Base-by-base conservation (phyloP, 2,888 invertebrate species). In the Podotricha telesiphe region DNA sequence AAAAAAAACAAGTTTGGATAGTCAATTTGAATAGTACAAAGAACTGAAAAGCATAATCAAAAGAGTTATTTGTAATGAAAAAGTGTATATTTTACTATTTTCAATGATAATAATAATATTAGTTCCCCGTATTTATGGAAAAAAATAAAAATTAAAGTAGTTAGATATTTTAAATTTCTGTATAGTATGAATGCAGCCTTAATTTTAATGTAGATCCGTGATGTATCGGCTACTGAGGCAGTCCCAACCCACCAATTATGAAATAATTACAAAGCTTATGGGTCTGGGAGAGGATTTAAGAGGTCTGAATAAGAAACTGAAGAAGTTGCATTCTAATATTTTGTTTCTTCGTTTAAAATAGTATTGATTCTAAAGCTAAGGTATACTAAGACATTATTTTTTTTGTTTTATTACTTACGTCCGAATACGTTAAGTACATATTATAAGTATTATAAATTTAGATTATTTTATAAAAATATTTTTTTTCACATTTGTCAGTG, bases 211-310 rank as follows among this genome's bases (percentile, higher is more conserved):
- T 74, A 74, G 67, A 71, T 70, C 79, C 81, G 89, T 89, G 90
- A 91, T 88, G 87, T 88, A 89, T 89, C 84, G 82, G 89, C 88
- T 88, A 86, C 87, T 76, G 82, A 81, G 79, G 78, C 78, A 71
- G 79, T 69, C 56, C 71, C 78, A 70, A 82, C 87, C 89, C 81
- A 87, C 89, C 89, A 86, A 89, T 91, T 89, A 90, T 85, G 81
- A 84, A 84, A 88, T 91, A 91, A 91, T 91, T 90, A 91, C 84
- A 84, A 86, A 83, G 76, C 82, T 81, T 81, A 81, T 79, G 80
- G 79, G 74, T 79, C 75, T 69, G 74, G 58, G 65, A 71, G 65
- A 28, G 68, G 66, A 69, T 71, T 67, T 72, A 72, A 75, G 56
- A 66, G 47, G 58, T 37, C 66, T 65, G 61, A 65, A 45, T 63